Evolutionary conservation across 2,797 vertebrate species (phyloP).

Genomic region (Chloroceryle amazona): DNA sequence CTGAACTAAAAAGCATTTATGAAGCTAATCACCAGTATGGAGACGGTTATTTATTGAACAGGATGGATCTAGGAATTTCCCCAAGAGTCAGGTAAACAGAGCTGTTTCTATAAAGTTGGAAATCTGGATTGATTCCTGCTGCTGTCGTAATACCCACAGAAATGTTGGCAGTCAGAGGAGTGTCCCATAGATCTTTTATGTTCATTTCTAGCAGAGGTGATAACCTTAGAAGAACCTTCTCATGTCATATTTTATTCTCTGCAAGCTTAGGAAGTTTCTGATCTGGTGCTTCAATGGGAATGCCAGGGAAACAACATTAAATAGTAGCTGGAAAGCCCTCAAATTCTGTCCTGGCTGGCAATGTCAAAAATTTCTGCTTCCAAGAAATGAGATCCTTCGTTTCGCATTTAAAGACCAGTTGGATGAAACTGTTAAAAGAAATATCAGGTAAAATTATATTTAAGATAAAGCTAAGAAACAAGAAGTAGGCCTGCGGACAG

Average conservation of each 20-base stretch:
- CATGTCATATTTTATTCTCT: background rate
- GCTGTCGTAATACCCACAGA: background rate
- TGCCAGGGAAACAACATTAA: background rate
- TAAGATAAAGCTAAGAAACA: background rate
- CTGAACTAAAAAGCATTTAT: background rate
- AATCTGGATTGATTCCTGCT: background rate
- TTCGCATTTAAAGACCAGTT: background rate
- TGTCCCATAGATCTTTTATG: background rate
- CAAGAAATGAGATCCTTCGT: background rate
- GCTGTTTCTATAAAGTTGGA: background rate
- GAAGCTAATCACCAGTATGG: background rate
- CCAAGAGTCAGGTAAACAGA: accelerated
- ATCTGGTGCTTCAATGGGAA: background rate
- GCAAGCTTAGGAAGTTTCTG: background rate
- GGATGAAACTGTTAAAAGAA: background rate
- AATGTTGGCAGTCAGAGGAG: background rate
- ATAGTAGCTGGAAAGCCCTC: background rate
- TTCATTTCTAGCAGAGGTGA: background rate
- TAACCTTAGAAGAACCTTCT: background rate
- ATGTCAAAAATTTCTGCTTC: background rate
- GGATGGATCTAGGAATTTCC: background rate
- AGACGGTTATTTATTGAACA: background rate
- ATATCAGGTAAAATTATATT: background rate
- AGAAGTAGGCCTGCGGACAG: background rate
- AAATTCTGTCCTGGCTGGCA: background rate